phyloP scores from a whole-genome alignment of 2,113 vertebrate genomes.

The Atrichornis clamosus region DNA sequence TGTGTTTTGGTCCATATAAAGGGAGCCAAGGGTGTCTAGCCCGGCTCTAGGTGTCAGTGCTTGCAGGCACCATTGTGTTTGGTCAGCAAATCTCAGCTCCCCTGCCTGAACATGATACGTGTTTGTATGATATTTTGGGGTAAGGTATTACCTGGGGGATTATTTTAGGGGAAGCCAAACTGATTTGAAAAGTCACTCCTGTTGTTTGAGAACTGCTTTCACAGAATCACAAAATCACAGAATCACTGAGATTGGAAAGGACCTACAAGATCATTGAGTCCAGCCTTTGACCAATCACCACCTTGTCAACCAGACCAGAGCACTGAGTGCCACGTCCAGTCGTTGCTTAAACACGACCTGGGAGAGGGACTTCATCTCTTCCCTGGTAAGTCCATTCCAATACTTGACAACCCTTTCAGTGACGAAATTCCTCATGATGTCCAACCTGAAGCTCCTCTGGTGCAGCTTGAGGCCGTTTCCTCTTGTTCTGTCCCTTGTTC shows the following conservation, averaged over 20 bases:
- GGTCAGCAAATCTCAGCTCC: not conserved
- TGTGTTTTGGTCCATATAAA: accelerated
- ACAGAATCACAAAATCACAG: not conserved
- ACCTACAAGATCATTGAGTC: not conserved
- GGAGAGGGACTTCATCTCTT: too few species aligned
- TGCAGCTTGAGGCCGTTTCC: not conserved
- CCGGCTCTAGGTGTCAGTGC: not conserved
- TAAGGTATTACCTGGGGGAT: not conserved
- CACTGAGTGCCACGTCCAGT: accelerated
- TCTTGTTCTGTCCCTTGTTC: accelerated
- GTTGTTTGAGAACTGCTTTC: not conserved
- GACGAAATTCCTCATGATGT: not conserved
- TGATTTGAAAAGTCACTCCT: not conserved
- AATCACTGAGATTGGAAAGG: not conserved
- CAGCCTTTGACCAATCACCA: not conserved
- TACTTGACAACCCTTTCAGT: not conserved
- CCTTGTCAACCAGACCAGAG: not conserved
- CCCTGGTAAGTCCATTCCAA: not conserved
- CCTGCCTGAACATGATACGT: not conserved
- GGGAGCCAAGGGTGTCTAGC: not conserved
- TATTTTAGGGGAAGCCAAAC: not conserved
- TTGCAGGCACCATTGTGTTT: not conserved
- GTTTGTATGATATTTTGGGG: not conserved
- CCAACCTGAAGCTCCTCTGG: not conserved
- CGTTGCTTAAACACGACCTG: not conserved